These are phyloP conservation scores for Falcunculus frontatus DNA, from an alignment of 2,113 vertebrate species.

Conservation along the genomic window DNA sequence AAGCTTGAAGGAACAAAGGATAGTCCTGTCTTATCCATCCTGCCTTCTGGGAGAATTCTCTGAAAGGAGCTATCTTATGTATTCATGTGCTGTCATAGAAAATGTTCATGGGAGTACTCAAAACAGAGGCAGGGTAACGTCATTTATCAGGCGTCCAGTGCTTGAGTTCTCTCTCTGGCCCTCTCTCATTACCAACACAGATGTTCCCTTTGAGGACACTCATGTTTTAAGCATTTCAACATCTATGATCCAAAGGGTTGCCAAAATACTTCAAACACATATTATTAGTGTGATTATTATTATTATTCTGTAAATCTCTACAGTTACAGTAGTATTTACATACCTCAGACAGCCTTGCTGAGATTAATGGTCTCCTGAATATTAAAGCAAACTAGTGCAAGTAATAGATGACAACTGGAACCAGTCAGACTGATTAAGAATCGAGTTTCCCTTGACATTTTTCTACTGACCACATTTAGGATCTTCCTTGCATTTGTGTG, in stretches of 20 bases:
- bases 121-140: not conserved
- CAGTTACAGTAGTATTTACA: not conserved
- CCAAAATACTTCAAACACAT: not conserved
- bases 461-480: not conserved
- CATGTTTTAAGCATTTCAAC: not conserved
- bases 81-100: not conserved
- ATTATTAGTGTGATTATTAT: not conserved
- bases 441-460: not conserved
- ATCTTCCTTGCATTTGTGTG: not conserved
- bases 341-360: not conserved
- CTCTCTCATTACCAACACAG: not conserved
- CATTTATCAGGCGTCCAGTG: not conserved
- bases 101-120: not conserved
- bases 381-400: not conserved
- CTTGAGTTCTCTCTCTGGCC: not conserved
- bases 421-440: not conserved
- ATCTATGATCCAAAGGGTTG: not conserved
- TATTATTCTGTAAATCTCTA: not conserved
- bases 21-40: not conserved
- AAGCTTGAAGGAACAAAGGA: not conserved
- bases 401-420: not conserved
- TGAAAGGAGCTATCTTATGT: not conserved
- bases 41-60: not conserved
- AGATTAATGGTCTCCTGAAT: not conserved
- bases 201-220: not conserved